Conservation (phyloP, 2,888 invertebrate species). For the Megalurothrips usitatus region DNA sequence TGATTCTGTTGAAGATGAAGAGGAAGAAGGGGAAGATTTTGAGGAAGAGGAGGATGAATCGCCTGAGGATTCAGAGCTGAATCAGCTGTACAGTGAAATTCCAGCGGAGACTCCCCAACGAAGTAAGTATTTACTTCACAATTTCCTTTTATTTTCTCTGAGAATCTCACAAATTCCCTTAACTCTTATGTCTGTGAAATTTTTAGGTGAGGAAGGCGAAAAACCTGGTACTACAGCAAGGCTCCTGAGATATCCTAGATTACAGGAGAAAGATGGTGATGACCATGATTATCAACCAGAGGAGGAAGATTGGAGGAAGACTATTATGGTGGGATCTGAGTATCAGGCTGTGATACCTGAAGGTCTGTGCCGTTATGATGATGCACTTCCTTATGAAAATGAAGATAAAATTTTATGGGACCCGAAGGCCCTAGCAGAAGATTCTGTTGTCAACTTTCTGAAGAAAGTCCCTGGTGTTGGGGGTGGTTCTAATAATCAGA, state of each 20-base stretch:
- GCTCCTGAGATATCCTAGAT: conserved; percentile 45
- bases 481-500: conserved; percentile 52
- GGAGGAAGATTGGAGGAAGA: conserved; percentile 77
- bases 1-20: conserved; percentile 26
- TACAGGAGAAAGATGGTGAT: conserved; percentile 74
- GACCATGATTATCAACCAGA: conserved; percentile 79
- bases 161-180: background rate
- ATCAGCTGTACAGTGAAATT: conserved; percentile 36
- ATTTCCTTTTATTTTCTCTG: background rate
- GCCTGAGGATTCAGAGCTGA: conserved; percentile 35
- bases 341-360: conserved; percentile 93
- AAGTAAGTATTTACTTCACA: background rate
- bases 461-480: conserved; percentile 53
- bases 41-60: conserved; percentile 34
- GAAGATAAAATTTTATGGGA: conserved; percentile 94
- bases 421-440: conserved; percentile 68
- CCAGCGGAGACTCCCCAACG: conserved; percentile 29
- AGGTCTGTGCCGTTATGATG: conserved; percentile 86
- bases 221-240: conserved; percentile 32
- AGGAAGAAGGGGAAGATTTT: conserved; percentile 2
- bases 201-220: conserved; percentile 18
- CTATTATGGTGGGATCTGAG: conserved; percentile 91
- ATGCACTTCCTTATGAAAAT: conserved; percentile 90
- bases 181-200: background rate
- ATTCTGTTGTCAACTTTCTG: conserved; percentile 75